A percentile compares a stretch with the other conserved stretches of the same genome.
These are phyloP conservation scores for Notodonta ziczac DNA, from an alignment of 2,888 invertebrate genomes.

Conservation along the genomic window DNA sequence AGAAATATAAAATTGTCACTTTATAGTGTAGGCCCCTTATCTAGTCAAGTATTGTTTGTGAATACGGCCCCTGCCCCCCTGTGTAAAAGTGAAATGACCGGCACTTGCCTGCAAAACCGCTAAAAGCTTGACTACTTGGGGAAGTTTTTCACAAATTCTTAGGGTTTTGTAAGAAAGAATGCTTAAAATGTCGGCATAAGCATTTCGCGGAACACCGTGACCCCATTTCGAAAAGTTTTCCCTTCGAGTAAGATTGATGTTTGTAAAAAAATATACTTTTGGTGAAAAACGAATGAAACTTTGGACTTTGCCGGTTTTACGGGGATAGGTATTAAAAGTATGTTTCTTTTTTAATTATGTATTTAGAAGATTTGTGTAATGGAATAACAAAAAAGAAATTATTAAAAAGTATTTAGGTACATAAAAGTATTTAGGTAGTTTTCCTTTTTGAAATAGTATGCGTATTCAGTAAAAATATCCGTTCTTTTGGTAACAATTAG, in stretches of 20 bases:
- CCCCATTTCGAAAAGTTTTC: slow-evolving; percentile 71
- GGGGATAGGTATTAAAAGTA: slow-evolving; percentile 30
- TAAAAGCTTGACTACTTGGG: slow-evolving; percentile 42
- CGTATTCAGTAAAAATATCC: no score
- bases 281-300: slow-evolving; percentile 38
- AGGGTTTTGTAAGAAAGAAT: slow-evolving; percentile 58
- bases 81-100: not conserved
- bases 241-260: slow-evolving; percentile 75
- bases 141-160: slow-evolving; percentile 59
- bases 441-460: not conserved
- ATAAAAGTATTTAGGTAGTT: not conserved
- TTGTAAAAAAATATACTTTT: slow-evolving; percentile 56
- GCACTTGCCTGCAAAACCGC: slow-evolving; percentile 34
- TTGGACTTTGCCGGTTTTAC: slow-evolving; percentile 26
- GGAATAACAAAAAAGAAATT: not conserved
- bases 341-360: slow-evolving; percentile 24
- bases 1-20: no score
- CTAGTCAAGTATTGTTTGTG: no score
- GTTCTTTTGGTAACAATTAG: no score
- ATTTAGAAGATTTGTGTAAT: slow-evolving; percentile 15
- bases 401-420: not conserved
- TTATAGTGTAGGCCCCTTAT: no score
- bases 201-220: slow-evolving; percentile 68
- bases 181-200: slow-evolving; percentile 64
- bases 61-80: no score